A percentile compares a stretch with the other conserved stretches of the same genome.
These are phyloP conservation scores for Plumapathes pennacea DNA, from an alignment of 92 coral and sea anemone species.

Conservation along the genomic window DNA sequence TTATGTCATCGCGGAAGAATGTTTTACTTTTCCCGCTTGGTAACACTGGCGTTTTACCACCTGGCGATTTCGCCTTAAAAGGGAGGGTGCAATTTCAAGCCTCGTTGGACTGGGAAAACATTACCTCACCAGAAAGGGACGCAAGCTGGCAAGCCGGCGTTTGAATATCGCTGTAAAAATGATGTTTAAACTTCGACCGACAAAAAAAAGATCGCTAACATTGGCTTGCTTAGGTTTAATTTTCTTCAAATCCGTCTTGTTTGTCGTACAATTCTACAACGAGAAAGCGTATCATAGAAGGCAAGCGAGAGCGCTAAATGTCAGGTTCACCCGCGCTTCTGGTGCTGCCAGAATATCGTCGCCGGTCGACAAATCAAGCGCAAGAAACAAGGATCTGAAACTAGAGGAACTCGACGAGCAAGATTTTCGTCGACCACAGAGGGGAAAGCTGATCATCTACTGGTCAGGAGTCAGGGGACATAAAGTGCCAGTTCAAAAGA, in stretches of 20 bases:
- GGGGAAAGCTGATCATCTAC: conserved; percentile 65
- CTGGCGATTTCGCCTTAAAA: no score
- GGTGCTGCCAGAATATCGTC: conserved; percentile 9
- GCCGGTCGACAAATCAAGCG: conserved; percentile 3
- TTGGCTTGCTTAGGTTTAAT: conserved; percentile 61
- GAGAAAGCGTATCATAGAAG: conserved; percentile 40
- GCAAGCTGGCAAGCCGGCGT: no score
- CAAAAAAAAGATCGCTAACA: conserved; percentile 57
- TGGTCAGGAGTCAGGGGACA: conserved; percentile 87
- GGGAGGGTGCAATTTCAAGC: no score
- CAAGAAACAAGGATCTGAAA: conserved; percentile 3
- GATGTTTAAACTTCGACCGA: conserved; percentile 47
- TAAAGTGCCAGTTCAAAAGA: conserved; percentile 76
- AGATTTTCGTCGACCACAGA: conserved; percentile 53
- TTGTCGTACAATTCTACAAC: conserved; percentile 69
- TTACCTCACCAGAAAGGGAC: conserved; percentile 36
- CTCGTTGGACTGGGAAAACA: conserved; percentile 17
- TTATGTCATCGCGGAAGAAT: no score
- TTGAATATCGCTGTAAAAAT: conserved; percentile 34
- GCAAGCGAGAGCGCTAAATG: conserved; percentile 2
- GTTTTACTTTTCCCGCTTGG: no score
- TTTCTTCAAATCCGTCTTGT: conserved; percentile 56
- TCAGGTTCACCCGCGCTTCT: conserved; percentile 30
- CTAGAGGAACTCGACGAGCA: conserved; percentile 43
- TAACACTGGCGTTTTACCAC: no score